Percentiles rank a stretch among this genome's conserved stretches.
These are phyloP conservation scores for Stomatorhinus walkeri DNA, from an alignment of 2,797 vertebrate genomes.

Conservation along the genomic window DNA sequence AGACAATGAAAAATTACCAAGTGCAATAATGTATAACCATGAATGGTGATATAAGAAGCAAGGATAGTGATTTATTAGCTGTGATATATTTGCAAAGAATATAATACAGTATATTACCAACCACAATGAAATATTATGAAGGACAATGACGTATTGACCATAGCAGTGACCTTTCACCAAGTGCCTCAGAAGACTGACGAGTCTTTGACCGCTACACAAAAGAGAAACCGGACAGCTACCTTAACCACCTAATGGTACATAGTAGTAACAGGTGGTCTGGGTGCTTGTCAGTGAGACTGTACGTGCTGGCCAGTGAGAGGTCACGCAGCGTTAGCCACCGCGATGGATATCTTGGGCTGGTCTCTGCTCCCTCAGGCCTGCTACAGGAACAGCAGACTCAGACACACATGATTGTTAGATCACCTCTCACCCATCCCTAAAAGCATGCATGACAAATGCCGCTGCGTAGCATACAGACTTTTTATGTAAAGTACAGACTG, in stretches of 20 bases:
- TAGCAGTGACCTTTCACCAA: not conserved
- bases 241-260: not conserved
- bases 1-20: constrained; percentile 11
- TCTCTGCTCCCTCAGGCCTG: not conserved
- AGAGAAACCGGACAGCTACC: constrained; percentile 41
- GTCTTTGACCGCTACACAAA: constrained; percentile 25
- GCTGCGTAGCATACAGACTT: not conserved
- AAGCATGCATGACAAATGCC: not conserved
- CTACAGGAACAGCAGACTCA: not conserved
- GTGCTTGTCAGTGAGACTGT: not conserved
- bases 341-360: not conserved
- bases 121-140: not conserved
- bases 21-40: not conserved
- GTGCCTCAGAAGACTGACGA: constrained; percentile 31
- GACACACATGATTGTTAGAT: not conserved
- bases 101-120: not conserved
- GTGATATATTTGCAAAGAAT: not conserved
- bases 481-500: not conserved
- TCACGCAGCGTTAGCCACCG: not conserved
- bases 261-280: not conserved
- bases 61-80: constrained; percentile 5
- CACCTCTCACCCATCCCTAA: not conserved
- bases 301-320: not conserved
- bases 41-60: constrained; percentile 6
- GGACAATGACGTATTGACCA: not conserved